These are phyloP conservation scores for Xenotilapia longispinis DNA, from an alignment of 2,113 vertebrate species.

Conservation along the genomic window DNA sequence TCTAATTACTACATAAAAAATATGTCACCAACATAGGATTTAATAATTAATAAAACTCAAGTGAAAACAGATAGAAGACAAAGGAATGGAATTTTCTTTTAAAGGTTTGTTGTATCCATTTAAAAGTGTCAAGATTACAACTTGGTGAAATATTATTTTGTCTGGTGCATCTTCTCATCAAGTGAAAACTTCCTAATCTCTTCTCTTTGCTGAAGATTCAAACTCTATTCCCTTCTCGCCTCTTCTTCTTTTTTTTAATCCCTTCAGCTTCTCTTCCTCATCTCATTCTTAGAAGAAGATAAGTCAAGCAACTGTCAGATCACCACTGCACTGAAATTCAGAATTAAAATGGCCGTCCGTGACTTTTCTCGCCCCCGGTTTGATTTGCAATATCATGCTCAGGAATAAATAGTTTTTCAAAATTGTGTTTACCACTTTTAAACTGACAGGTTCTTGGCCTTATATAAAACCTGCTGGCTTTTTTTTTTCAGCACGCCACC, in stretches of 20 bases:
- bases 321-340: background rate
- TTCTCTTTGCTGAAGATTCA: background rate
- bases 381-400: background rate
- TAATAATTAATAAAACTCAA: background rate
- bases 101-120: background rate
- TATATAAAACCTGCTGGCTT: background rate
- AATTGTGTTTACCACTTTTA: background rate
- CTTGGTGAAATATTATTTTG: background rate
- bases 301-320: background rate
- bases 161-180: background rate
- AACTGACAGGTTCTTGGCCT: background rate
- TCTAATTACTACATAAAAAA: background rate
- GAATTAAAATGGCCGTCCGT: background rate
- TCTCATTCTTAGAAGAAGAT: background rate
- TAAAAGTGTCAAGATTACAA: background rate
- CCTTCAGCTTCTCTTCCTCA: background rate
- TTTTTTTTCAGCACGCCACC: background rate
- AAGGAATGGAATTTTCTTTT: background rate
- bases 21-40: background rate
- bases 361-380: background rate
- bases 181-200: background rate
- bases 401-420: background rate
- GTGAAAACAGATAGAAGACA: background rate
- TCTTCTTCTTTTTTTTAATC: background rate
- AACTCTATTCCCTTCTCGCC: background rate